These are phyloP conservation scores for Cephalopholis sonnerati DNA, from an alignment of 2,113 vertebrate species.

Conservation along the genomic window DNA sequence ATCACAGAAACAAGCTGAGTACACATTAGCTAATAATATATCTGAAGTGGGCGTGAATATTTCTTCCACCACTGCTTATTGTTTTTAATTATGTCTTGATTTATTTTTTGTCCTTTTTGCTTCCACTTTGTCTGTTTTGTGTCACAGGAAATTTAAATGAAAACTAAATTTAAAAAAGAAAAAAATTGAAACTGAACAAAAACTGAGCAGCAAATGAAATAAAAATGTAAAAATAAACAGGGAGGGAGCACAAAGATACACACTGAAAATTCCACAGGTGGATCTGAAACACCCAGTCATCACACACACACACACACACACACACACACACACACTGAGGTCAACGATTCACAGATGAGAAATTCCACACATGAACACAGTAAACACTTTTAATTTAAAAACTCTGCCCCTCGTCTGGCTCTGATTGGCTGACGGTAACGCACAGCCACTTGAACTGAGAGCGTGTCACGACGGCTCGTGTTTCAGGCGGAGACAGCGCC, in stretches of 20 bases:
- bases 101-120: too few relatives aligned
- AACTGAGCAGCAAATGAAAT: background rate
- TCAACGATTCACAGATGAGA: conserved; percentile 46
- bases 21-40: too few relatives aligned
- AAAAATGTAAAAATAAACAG: background rate
- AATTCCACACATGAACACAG: conserved; percentile 62
- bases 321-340: conserved; percentile 14
- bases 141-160: too few relatives aligned
- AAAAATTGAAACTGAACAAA: background rate
- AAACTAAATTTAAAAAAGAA: background rate
- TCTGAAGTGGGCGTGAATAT: too few relatives aligned
- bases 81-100: too few relatives aligned
- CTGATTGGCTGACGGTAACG: conserved; percentile 25
- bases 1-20: too few relatives aligned
- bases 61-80: too few relatives aligned
- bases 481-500: conserved; percentile 16
- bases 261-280: conserved; percentile 59
- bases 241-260: background rate
- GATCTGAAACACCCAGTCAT: conserved; percentile 60
- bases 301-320: conserved; percentile 32
- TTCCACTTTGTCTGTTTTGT: too few relatives aligned
- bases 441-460: background rate
- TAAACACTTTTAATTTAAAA: conserved; percentile 20
- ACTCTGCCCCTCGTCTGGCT: too few relatives aligned
- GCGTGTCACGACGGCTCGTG: background rate